Percentiles rank a stretch among this genome's conserved stretches.
Conservation (phyloP, 2,888 invertebrate genomes). For the Beris chalybata region DNA sequence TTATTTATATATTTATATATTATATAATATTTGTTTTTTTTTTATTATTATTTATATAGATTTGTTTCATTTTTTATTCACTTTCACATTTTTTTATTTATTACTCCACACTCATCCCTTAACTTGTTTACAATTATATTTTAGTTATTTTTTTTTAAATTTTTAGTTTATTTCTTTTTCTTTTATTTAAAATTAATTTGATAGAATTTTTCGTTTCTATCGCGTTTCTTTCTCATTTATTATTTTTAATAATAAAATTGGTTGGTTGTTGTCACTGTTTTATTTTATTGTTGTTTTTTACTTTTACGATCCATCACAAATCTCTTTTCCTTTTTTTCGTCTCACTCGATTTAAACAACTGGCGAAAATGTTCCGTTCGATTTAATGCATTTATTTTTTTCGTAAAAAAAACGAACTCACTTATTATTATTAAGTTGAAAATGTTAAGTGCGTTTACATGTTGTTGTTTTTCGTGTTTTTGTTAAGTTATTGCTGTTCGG, state of each 20-base stretch:
- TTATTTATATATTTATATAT: slow-evolving; percentile 36
- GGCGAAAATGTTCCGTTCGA: no score
- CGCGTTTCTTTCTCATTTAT: slow-evolving; percentile 20
- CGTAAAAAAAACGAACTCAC: slow-evolving; percentile 14
- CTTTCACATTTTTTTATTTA: slow-evolving; percentile 17
- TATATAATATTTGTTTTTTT: slow-evolving; percentile 35
- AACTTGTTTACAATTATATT: slow-evolving; percentile 22
- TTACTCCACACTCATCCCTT: slow-evolving; percentile 30
- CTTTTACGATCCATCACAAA: not conserved
- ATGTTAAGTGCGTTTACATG: no score
- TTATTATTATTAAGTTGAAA: slow-evolving; percentile 22
- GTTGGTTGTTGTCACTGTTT: slow-evolving; percentile 29
- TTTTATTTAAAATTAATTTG: slow-evolving; percentile 29
- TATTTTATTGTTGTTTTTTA: not conserved
- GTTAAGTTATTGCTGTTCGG: slow-evolving; percentile 25
- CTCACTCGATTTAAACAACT: slow-evolving; percentile 22
- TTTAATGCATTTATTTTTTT: no score
- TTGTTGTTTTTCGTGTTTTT: slow-evolving; percentile 8
- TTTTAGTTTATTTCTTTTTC: not conserved
- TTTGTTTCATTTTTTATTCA: slow-evolving; percentile 28
- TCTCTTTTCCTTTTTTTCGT: not conserved
- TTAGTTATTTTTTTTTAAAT: slow-evolving; percentile 25
- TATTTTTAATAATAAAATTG: slow-evolving; percentile 31
- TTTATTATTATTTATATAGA: slow-evolving; percentile 35
- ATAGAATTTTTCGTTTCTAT: slow-evolving; percentile 27